Percentiles rank a stretch among this genome's conserved stretches.
Evolutionary conservation across 1,140 invertebrate species (phyloP).

Genomic region (Hermatobates lingyangjiaoensis): DNA sequence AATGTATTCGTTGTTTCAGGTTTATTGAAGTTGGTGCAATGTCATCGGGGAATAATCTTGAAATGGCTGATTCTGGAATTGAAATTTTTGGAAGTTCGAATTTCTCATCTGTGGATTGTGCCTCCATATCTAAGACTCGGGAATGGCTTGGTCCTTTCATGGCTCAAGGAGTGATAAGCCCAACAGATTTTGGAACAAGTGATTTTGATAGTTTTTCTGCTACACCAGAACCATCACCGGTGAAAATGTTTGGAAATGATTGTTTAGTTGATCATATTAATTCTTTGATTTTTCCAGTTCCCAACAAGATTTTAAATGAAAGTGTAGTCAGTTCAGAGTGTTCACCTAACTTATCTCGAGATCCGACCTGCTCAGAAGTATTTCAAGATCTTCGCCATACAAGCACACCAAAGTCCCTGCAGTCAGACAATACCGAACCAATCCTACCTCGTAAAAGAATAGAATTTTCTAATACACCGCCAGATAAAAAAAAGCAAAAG

Average conservation of each 20-base stretch:
- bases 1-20: too few species aligned
- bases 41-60: too few species aligned
- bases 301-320: not conserved
- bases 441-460: not conserved
- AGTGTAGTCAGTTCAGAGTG: not conserved
- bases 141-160: too few species aligned
- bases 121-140: too few species aligned
- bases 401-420: not conserved
- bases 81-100: too few species aligned
- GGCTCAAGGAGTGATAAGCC: too few species aligned
- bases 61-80: too few species aligned
- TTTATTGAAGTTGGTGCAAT: too few species aligned
- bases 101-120: too few species aligned
- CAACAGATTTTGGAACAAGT: too few species aligned
- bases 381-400: not conserved
- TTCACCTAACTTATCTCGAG: not conserved
- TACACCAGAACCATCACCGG: too few species aligned
- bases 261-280: not conserved
- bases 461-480: not conserved
- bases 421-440: not conserved
- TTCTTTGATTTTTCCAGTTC: not conserved
- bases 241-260: not conserved
- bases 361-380: not conserved
- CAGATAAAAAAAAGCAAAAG: not conserved
- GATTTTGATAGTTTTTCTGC: too few species aligned